These are phyloP conservation scores for Andrena praecox DNA, from an alignment of 2,888 invertebrate genomes.

Conservation along the genomic window DNA sequence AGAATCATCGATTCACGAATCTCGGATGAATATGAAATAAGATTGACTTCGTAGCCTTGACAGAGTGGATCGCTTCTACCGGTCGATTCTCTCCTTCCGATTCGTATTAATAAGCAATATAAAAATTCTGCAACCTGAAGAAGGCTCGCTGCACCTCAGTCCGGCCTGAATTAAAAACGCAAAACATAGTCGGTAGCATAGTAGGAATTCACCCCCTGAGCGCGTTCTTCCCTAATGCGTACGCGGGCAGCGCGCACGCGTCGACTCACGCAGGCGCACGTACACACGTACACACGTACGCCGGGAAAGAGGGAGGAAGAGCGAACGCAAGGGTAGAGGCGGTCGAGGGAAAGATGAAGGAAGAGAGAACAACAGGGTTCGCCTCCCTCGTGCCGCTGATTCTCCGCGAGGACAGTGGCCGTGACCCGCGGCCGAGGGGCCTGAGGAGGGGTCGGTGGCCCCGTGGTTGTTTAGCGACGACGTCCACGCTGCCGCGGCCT, in stretches of 20 bases:
- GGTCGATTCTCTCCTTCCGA: background rate
- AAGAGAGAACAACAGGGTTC: slow-evolving; percentile 49
- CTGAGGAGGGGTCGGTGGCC: slow-evolving; percentile 81
- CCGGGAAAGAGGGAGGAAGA: background rate
- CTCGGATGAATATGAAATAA: no score
- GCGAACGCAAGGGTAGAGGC: slow-evolving; percentile 20
- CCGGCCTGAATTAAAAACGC: slow-evolving; percentile 22
- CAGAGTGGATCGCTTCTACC: background rate
- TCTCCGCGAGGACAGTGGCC: slow-evolving; percentile 82
- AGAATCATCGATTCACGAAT: background rate
- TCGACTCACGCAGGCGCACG: slow-evolving; percentile 40
- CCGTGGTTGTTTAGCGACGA: slow-evolving; percentile 75
- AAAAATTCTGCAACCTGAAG: background rate
- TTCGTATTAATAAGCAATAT: no score
- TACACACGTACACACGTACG: background rate
- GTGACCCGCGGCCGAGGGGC: slow-evolving; percentile 79
- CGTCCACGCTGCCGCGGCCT: slow-evolving; percentile 66
- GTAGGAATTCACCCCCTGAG: slow-evolving; percentile 40
- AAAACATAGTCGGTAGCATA: slow-evolving; percentile 8
- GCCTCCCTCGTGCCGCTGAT: slow-evolving; percentile 65
- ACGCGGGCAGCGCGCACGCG: slow-evolving; percentile 30
- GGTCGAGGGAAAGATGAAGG: slow-evolving; percentile 23
- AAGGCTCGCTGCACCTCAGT: background rate
- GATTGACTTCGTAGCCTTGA: no score
- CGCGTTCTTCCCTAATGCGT: slow-evolving; percentile 15